These are phyloP conservation scores for Rhagologus leucostigma DNA, from an alignment of 2,113 vertebrate species.

Conservation along the genomic window DNA sequence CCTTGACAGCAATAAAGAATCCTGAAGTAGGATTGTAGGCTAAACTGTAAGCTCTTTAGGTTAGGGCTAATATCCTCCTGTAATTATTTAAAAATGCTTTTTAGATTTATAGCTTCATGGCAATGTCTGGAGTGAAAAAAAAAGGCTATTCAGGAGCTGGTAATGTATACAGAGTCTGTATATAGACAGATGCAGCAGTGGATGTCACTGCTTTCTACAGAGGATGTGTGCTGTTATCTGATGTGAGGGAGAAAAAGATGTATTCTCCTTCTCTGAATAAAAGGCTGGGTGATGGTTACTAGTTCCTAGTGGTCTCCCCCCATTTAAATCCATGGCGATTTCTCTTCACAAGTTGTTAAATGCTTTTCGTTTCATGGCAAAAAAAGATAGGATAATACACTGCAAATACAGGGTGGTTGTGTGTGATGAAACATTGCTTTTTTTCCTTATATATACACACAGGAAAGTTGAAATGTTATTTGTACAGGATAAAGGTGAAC, in stretches of 20 bases:
- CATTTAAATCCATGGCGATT: not conserved
- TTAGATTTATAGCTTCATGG: not conserved
- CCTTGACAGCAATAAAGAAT: not conserved
- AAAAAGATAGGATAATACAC: not conserved
- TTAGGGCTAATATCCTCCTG: not conserved
- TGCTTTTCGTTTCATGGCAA: not conserved
- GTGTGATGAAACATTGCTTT: conserved; percentile 16
- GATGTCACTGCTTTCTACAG: not conserved
- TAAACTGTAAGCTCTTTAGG: not conserved
- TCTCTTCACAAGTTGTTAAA: not conserved
- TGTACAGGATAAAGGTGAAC: conserved; percentile 57
- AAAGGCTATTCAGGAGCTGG: not conserved
- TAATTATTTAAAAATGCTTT: not conserved
- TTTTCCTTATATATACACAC: not conserved
- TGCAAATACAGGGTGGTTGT: not conserved
- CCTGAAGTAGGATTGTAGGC: not conserved
- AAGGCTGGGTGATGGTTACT: not conserved
- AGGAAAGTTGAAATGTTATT: conserved; percentile 54
- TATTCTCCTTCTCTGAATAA: not conserved
- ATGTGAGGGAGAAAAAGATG: not conserved
- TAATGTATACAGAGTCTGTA: not conserved
- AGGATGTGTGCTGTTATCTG: not conserved
- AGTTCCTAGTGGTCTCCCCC: not conserved
- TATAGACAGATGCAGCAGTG: not conserved
- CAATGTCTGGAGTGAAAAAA: not conserved